These are phyloP conservation scores for Hypomecis punctinalis DNA, from an alignment of 2,888 invertebrate species.

Conservation along the genomic window DNA sequence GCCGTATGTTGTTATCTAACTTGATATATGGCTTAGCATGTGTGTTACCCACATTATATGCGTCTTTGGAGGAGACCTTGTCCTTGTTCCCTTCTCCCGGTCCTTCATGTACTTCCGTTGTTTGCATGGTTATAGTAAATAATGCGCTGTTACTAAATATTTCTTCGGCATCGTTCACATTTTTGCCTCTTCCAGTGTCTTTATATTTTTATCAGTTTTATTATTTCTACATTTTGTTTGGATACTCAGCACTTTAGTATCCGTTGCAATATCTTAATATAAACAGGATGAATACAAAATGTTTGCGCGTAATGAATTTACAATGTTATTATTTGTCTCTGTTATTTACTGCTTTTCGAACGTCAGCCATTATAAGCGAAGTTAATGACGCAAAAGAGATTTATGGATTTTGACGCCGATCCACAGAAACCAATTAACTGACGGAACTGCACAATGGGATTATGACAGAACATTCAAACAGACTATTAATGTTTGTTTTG, in stretches of 20 bases:
- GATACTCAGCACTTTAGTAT: too few species aligned
- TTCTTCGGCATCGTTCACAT: background rate
- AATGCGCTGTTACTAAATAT: background rate
- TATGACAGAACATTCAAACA: constrained; percentile 36
- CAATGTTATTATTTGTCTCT: constrained; percentile 1
- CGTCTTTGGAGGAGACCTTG: constrained; percentile 10
- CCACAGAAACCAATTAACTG: constrained; percentile 30
- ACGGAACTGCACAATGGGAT: constrained; percentile 28
- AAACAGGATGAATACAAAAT: background rate
- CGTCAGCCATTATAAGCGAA: background rate
- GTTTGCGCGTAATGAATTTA: background rate
- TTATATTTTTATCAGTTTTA: background rate
- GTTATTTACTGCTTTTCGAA: constrained; percentile 3
- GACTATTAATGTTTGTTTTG: constrained; percentile 35
- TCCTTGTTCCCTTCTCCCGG: constrained; percentile 4
- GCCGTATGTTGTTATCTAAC: constrained; percentile 28
- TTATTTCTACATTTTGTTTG: background rate
- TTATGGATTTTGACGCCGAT: constrained; percentile 27
- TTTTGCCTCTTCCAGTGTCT: background rate
- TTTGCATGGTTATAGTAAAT: background rate
- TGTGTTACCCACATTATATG: constrained; percentile 7
- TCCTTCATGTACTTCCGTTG: constrained; percentile 14
- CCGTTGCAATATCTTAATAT: too few species aligned
- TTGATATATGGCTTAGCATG: constrained; percentile 7
- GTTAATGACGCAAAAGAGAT: constrained; percentile 20